Evolutionary conservation across 1,140 invertebrate species (phyloP).

Genomic region (Aphidius ervi): DNA sequence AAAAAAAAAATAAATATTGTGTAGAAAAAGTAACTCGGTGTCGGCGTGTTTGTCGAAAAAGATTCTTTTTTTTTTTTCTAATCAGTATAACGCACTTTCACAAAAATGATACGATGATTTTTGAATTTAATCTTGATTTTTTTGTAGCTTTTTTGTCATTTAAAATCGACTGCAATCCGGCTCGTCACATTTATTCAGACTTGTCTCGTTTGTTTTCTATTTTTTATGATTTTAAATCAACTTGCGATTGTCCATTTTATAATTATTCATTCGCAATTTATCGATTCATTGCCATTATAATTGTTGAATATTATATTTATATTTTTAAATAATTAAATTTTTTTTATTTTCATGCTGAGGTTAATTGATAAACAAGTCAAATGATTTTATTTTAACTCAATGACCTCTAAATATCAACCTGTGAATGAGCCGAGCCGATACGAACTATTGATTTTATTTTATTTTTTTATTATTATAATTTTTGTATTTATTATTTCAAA

Average conservation of each 20-base stretch:
- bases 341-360: no score
- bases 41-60: constrained; percentile 3
- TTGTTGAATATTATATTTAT: no score
- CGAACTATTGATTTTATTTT: constrained; percentile 28
- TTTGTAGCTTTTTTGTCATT: background rate
- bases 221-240: no score
- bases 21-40: constrained; percentile 12
- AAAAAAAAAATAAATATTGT: background rate
- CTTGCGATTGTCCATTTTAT: constrained; percentile 1
- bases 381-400: background rate
- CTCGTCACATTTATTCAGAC: no score
- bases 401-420: constrained; percentile 14
- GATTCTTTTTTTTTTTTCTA: no score
- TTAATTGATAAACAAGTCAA: background rate
- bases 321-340: no score
- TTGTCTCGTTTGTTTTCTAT: no score
- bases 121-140: background rate
- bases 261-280: no score
- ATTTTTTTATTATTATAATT: background rate
- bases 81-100: constrained; percentile 4
- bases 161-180: no score
- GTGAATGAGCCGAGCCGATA: constrained; percentile 30
- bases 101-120: constrained; percentile 11
- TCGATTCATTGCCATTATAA: no score
- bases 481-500: constrained; percentile 1